Evolutionary conservation across 2,113 vertebrate species (phyloP), one percentile per base, ranked within the genome.

Genomic region (Sialia sialis): DNA sequence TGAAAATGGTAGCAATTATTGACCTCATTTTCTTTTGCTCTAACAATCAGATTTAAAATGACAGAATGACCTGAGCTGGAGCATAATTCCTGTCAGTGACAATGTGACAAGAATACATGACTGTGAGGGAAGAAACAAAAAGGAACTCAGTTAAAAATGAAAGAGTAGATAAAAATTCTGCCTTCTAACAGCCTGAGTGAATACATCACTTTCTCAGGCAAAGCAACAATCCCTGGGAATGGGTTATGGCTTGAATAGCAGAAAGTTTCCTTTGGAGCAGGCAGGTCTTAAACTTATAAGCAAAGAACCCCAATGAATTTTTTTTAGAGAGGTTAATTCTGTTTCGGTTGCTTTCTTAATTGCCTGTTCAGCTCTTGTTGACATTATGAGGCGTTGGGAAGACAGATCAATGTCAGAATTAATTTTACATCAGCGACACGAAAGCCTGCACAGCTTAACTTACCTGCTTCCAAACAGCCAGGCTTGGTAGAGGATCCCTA

Each of bases 1-100:
- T 74, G 69, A 88, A 95, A 96, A 97, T 19, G 36, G 59, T 20
- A 77, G 80, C 80, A 95, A 90, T 90, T 84, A 89, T 34, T 96
- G 84, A 91, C 84, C 91, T 93, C 17, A 0, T 86, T 92, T 81
- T 70, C 15, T 30, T 79, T 85, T 68, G 30, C 44, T 56, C 64
- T 74, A 43, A 32, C 66, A 91, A 49, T 81, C 67, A 64, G 81
- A 80, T 91, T 88, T 92, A n/a, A 85, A 95, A 81, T 34, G 56
- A 80, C 41, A 76, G 46, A 55, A 58, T 64, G 64, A 56, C 39
- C 44, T 66, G 63, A 32, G 38, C 36, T 6, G 7, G 48, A 79
- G 19, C 8, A 11, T 25, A 78, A 78, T 68, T 89, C 39, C 44
- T 13, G 2, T 27, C 49, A 69, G 67, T 20, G 52, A 56, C 0